Base-by-base conservation (phyloP, 2,888 invertebrate genomes). In the Drosophila hamatofila region DNA sequence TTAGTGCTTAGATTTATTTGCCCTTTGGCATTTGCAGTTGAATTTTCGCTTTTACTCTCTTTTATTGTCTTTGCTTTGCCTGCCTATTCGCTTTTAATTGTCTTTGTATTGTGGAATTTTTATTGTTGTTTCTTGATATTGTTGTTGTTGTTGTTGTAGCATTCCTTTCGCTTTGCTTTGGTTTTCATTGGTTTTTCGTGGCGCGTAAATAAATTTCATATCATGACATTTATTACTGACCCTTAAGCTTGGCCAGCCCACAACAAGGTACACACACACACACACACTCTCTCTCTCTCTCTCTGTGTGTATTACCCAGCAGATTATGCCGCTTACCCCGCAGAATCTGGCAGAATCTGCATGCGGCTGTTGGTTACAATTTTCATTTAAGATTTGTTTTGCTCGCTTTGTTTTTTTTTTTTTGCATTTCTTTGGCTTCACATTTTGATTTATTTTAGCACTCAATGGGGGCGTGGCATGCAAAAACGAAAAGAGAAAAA, bases 131-230 rank as follows among this genome's bases (percentile, higher is more conserved):
- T 56, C 37, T 56, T 55, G 44, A 65, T 75, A 62, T 80, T 64
- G 49, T 67, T 58, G 39, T 56, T 55, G 44, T 63, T 75, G 62
- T 83, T 86, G 64, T 75, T 84, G 69, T 39, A 59, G 75, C 78
- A 87, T 89, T 84, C 88, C 82, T 79, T 90, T 71, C 71, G 81
- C 70, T 85, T 83, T 82, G 64, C 73, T 67, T 65, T 67, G 79
- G 63, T 55, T 74, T 75, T 78, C 78, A 73, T 88, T 88, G 88
- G 84, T 83, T 82, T 82, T 83, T 83, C 89, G 78, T 66, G 80
- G 90, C 85, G 90, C 85, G 89, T 88, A 88, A 86, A 86, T 86
- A 86, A 90, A 86, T 86, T 90, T 86, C 75, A 83, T 83, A 88
- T 88, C 85, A 90, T 90, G 85, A 90, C 85, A 90, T 86, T 86